phyloP scores from a whole-genome alignment of 1,140 invertebrate species.

The Parasteatoda tepidariorum region DNA sequence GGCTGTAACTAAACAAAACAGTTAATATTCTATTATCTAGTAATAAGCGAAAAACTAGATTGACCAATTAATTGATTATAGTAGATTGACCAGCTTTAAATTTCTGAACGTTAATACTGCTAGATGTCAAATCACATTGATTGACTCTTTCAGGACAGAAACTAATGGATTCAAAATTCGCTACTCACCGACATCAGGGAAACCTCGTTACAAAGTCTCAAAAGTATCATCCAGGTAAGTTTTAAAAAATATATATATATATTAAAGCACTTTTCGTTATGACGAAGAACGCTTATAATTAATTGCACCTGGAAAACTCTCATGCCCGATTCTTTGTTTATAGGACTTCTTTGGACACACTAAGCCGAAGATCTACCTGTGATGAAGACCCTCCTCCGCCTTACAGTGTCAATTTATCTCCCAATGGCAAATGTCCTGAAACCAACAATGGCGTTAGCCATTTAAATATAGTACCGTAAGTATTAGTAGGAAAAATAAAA shows the following conservation, averaged over 20 bases:
- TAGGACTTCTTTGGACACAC: conserved; percentile 5
- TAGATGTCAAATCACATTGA: not conserved
- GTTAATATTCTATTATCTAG: not conserved
- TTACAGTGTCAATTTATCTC: not conserved
- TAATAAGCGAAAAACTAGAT: not conserved
- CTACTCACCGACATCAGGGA: conserved; percentile 59
- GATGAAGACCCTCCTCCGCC: conserved; percentile 10
- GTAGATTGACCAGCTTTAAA: no score
- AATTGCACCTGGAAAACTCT: no score
- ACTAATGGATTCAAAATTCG: conserved; percentile 59
- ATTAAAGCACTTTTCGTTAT: no score
- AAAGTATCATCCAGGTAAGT: conserved; percentile 50
- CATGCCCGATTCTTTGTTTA: no score
- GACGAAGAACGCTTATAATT: no score
- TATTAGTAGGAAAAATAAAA: no score
- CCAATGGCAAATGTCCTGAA: no score
- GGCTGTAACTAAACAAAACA: not conserved
- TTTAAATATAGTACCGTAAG: no score
- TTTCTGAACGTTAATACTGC: no score
- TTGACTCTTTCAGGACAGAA: conserved; percentile 50
- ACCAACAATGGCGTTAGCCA: no score
- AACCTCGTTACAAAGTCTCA: conserved; percentile 41
- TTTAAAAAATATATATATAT: not conserved
- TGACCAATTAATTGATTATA: not conserved
- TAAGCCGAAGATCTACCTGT: not conserved